Evolutionary conservation across 2,888 invertebrate genomes (phyloP).

Genomic region (Villa cingulata): DNA sequence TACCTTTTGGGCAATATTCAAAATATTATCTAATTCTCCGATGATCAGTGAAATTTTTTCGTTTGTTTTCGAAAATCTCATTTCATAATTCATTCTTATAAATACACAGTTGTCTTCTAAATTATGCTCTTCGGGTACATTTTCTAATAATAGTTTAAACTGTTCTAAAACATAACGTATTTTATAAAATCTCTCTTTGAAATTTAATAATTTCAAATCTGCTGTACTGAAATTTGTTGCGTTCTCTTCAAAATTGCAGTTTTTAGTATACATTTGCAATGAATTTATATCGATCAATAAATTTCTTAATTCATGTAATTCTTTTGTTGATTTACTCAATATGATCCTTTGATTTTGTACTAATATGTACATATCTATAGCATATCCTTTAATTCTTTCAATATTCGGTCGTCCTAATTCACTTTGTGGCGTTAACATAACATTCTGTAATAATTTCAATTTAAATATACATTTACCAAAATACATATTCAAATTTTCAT

Average conservation of each 20-base stretch:
- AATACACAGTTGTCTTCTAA: background rate
- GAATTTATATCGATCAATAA: constrained; percentile 33
- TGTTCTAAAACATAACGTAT: constrained; percentile 46
- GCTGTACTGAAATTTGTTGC: constrained; percentile 20
- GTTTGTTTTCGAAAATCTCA: constrained; percentile 12
- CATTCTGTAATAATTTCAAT: constrained; percentile 29
- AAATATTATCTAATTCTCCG: constrained; percentile 16
- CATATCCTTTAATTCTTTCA: constrained; percentile 75
- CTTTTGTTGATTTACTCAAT: constrained; percentile 43
- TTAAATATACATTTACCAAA: constrained; percentile 33
- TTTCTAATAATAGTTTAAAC: constrained; percentile 49
- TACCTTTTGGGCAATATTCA: constrained; percentile 5
- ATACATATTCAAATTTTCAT: constrained; percentile 28
- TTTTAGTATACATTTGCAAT: constrained; percentile 21
- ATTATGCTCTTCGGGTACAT: constrained; percentile 40
- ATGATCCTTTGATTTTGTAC: constrained; percentile 51
- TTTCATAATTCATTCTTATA: background rate
- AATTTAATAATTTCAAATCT: constrained; percentile 17
- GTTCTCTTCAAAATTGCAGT: background rate
- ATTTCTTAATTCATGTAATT: constrained; percentile 43
- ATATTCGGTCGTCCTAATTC: constrained; percentile 70
- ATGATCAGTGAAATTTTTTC: constrained; percentile 19
- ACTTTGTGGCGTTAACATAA: constrained; percentile 47
- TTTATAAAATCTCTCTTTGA: constrained; percentile 22
- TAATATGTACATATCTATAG: constrained; percentile 58